A percentile compares a stretch with the other conserved stretches of the same genome.
These are phyloP conservation scores for Aphelenchoides fujianensis DNA, from an alignment of 1,140 invertebrate species.

Conservation along the genomic window DNA sequence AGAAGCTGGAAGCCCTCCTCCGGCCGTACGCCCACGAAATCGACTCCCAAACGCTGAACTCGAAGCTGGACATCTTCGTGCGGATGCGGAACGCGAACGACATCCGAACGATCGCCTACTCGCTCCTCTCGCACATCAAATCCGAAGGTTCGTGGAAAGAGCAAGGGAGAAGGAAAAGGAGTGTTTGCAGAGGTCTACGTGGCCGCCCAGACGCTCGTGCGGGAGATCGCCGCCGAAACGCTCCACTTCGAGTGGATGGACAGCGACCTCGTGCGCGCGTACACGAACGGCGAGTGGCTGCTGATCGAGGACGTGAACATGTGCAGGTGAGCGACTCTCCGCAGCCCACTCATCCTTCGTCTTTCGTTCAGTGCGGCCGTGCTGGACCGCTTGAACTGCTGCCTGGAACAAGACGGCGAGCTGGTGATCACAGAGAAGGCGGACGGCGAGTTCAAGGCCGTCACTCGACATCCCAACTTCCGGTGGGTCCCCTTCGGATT, in stretches of 20 bases:
- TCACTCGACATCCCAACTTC: conserved; percentile 84
- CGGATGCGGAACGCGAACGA: not conserved
- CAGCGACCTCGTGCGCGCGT: conserved; percentile 82
- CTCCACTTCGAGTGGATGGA: conserved; percentile 89
- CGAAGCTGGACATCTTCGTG: not conserved
- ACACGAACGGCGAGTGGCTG: conserved; percentile 82
- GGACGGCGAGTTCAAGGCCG: conserved; percentile 72
- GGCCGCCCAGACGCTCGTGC: conserved; percentile 9
- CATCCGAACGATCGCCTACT: not conserved
- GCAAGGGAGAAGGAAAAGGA: not conserved
- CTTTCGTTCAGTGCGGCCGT: conserved; percentile 80
- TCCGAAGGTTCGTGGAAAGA: not conserved
- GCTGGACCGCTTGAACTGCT: conserved; percentile 87
- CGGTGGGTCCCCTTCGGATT: conserved; percentile 61
- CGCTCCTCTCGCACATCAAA: not conserved
- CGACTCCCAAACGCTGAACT: not conserved
- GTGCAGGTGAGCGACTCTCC: conserved; percentile 69
- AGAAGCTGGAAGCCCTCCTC: not conserved
- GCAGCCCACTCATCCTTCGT: too few relatives aligned
- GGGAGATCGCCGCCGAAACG: conserved; percentile 15
- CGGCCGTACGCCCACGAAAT: not conserved
- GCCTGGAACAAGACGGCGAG: conserved; percentile 86
- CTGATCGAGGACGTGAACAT: conserved; percentile 94
- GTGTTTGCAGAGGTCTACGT: conserved; percentile 20
- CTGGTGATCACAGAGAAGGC: conserved; percentile 84